Percentiles rank a stretch among this genome's conserved stretches.
Evolutionary conservation across 2,888 invertebrate genomes (phyloP).

Genomic region (Caenorhabditis uteleia): DNA sequence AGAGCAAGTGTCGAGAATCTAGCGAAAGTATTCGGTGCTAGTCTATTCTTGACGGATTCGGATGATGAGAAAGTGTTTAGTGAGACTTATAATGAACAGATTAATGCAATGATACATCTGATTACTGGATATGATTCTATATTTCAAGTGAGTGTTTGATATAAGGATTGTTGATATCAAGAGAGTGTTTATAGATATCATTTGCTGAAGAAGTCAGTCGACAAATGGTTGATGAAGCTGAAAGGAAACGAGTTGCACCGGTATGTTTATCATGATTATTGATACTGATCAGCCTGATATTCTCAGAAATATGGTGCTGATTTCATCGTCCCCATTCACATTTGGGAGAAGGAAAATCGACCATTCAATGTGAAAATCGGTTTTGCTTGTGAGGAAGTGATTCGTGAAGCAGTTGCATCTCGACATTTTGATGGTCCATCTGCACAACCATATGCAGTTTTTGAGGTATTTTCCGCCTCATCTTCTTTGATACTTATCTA

Average conservation of each 20-base stretch:
- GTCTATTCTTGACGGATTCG: conserved; percentile 26
- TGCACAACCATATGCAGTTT: conserved; percentile 53
- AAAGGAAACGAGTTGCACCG: conserved; percentile 12
- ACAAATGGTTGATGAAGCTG: conserved; percentile 38
- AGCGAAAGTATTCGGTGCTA: conserved; percentile 54
- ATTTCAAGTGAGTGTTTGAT: conserved; percentile 49
- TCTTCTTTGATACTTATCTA: background rate
- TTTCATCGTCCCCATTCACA: conserved; percentile 63
- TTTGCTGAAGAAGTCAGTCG: conserved; percentile 40
- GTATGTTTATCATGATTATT: conserved; percentile 4
- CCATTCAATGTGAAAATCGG: conserved; percentile 65
- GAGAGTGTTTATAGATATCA: conserved; percentile 17
- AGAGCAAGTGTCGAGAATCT: conserved; percentile 63
- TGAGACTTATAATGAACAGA: conserved; percentile 32
- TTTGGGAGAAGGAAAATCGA: conserved; percentile 64
- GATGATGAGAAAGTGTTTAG: conserved; percentile 16
- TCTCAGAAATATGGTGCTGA: conserved; percentile 50
- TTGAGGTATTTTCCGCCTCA: conserved; percentile 42
- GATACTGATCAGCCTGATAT: background rate
- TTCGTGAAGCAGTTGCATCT: conserved; percentile 34
- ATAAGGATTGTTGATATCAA: background rate
- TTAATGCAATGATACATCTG: conserved; percentile 52
- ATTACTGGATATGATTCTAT: conserved; percentile 50
- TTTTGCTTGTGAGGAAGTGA: conserved; percentile 51
- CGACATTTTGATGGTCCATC: conserved; percentile 36